Evolutionary conservation across 2,888 invertebrate species (phyloP), one percentile per base, ranked within the genome.

Genomic region (Helicoverpa assulta): DNA sequence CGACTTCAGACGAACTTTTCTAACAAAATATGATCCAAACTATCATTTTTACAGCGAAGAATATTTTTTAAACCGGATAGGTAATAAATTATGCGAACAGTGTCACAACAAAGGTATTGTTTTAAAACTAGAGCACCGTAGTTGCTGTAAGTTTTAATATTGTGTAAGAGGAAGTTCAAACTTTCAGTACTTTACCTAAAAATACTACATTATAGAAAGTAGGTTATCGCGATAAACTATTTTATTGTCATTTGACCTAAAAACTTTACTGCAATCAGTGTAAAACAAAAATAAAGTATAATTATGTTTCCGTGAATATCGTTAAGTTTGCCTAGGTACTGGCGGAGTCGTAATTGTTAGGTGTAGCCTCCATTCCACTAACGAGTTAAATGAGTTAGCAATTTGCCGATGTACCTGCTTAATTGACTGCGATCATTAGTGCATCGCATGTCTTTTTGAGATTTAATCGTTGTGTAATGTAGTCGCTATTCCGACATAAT

Each of bases 241-340:
- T 68, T 76, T 74, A 83, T 77, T 73, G 77, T 79, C 72, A 81
- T 73, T 82, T 82, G 77, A 79, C 79, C 79, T 81, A 75, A 78
- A 73, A 70, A 66, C 47, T 76, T 70, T 21, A 70, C 63, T 56
- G 55, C 69, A 82, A 73, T 76, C 70, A 73, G 54, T 63, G 60
- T 71, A 52, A 74, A 79, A 75, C 56, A 51, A 70, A 77, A 83
- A 77, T 56, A 68, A 84, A 83, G 81, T 76, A 74, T 80, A 83
- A 84, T 85, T 80, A 81, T 64, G 81, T 71, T 73, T 71, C 63
- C 67, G 54, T 70, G 72, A 76, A 73, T 75, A 69, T 70, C 62
- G 76, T 73, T 60, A 78, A 68, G 62, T 76, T 72, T 84, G 57
- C 14, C 37, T 54, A 73, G 61, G 53, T 51, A 40, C 26, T 64